Evolutionary conservation across 2,797 vertebrate species (phyloP).

Genomic region (Galaxias olidus): DNA sequence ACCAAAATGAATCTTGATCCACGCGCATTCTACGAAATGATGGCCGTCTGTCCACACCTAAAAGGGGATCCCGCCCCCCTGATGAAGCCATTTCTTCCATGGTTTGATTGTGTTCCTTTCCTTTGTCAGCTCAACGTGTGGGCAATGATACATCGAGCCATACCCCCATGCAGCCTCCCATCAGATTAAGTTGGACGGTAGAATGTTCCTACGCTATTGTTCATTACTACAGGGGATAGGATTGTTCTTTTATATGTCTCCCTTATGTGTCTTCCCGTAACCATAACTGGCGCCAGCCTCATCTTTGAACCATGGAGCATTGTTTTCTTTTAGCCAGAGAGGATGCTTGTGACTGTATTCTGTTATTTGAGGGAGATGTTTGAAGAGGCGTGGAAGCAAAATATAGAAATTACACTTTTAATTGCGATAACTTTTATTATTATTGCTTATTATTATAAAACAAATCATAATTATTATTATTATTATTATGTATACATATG

Average conservation of each 20-base stretch:
- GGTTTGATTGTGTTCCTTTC: too few relatives aligned
- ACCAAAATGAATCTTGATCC: conserved; percentile 61
- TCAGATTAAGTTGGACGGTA: conserved; percentile 48
- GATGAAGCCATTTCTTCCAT: too few relatives aligned
- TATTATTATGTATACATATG: too few relatives aligned
- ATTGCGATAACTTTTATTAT: too few relatives aligned
- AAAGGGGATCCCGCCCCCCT: conserved; percentile 37
- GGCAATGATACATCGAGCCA: too few relatives aligned
- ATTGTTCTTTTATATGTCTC: conserved; percentile 32
- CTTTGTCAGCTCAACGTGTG: too few relatives aligned
- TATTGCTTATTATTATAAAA: too few relatives aligned
- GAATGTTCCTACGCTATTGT: conserved; percentile 39
- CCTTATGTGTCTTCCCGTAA: conserved; percentile 36
- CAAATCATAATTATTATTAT: too few relatives aligned
- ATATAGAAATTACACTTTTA: too few relatives aligned
- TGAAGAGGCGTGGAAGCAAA: too few relatives aligned
- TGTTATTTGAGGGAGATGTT: conserved; percentile 30
- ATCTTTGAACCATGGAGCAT: conserved; percentile 40
- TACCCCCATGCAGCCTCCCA: conserved; percentile 13
- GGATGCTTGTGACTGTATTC: too few relatives aligned
- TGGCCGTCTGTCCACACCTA: conserved; percentile 38
- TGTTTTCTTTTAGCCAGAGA: conserved; percentile 46
- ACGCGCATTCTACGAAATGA: conserved; percentile 45
- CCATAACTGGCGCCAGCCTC: conserved; percentile 43
- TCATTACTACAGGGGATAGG: conserved; percentile 18